Evolutionary conservation across 2,113 vertebrate species (phyloP), one percentile per base, ranked within the genome.

Genomic region (Struthidea cinerea): DNA sequence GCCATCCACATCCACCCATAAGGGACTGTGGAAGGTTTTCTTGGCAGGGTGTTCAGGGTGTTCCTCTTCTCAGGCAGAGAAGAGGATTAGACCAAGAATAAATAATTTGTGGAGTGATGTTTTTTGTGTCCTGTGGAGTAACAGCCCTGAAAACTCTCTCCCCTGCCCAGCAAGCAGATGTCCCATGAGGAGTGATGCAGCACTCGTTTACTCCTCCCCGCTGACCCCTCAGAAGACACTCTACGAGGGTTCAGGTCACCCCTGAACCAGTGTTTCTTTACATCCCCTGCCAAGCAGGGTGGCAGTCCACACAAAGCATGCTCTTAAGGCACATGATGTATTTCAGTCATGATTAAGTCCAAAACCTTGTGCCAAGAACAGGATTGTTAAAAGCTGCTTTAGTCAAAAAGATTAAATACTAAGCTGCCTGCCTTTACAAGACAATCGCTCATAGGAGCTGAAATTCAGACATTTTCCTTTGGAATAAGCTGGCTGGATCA

Each of bases 321-420:
- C 84, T 70, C 44, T 67, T 93, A 76, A 85, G 71, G 53, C 46
- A 63, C 71, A 65, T 53, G 52, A 68, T 32, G 35, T 70, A 73
- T 93, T 96, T 96, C 59, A 89, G 55, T 35, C 69, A 60, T 55
- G 35, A 47, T 83, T 95, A 82, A 95, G 65, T 91, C 89, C 93
- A 83, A 87, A 94, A 84, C 10, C 12, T 82, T 92, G 55, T 96
- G 90, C 93, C 87, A 96, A 91, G 64, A 93, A 65, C 5, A 35
- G 59, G 65, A 85, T 93, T 90, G 84, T 80, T 92, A 94, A 92
- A 94, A 92, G 67, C 63, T 67, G 52, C 81, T 87, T 96, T 94
- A 89, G 80, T 84, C 70, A 96, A 75, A 89, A 93, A 91, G 83
- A 75, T 90, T 84, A 91, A 94, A 92, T 90, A 57, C 76, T 92